Base-by-base conservation (phyloP, 1,140 invertebrate genomes). In the Papilio dardanus region DNA sequence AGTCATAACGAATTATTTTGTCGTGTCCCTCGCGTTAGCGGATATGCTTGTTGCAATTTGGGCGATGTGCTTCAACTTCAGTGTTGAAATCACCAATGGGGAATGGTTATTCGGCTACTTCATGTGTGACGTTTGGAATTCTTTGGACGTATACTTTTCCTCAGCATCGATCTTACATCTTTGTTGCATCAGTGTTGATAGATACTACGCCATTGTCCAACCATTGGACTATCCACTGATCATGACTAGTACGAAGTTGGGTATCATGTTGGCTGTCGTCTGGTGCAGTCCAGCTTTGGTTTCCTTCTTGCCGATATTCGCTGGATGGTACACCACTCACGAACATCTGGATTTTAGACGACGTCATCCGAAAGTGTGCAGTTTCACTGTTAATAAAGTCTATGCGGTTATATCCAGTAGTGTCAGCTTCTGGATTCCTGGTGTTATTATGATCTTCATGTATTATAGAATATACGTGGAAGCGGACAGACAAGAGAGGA, bases 61-160 rank as follows among this genome's bases (percentile, higher is more conserved):
- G 94, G 97, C 97, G 1, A 98, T 98, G 98, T 98, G 97, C 66
- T 99, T 99, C 92, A 99, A 98, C 94, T 98, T 98, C 76, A 97
- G 96, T 90, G 96, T 98, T 12, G 96, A 97, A 85, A 94, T 97
- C 24, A 96, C 95, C 37, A 96, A 95, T n/a, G 96, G 96, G 19
- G 94, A 94, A 75, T 99, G 98, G 98, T 90, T 98, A 21, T 99
- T 99, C 87, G 97, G 97, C 0, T 96, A 97, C 83, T 96, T 97
- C 78, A 97, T 99, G 96, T 99, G 98, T 91, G 97, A 99, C 90
- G 96, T 99, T 10, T 99, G 98, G 97, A 99, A 99, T 88, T 98
- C 97, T 0, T 95, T 99, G 79, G 98, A 99, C 91, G 98, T 99
- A 1, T 97, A 98, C 85, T 99, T 99, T 90, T 98, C 97, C 62